Base-by-base conservation (phyloP, 2,888 invertebrate species). In the Lordiphosa fenestrarum region DNA sequence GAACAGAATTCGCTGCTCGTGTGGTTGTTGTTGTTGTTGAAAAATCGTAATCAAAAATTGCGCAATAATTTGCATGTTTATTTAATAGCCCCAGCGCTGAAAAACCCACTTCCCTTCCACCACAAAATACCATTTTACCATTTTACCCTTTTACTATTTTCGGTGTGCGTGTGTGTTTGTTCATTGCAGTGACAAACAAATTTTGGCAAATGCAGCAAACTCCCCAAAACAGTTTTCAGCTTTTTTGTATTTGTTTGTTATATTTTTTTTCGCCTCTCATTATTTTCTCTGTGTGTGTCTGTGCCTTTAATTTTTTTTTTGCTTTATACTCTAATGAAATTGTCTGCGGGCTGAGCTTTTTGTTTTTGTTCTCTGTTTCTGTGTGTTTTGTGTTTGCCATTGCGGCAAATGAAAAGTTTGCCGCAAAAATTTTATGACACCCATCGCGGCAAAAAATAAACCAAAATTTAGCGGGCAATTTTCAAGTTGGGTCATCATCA, bases 11-110 rank as follows among this genome's bases (percentile, higher is more conserved):
- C 30, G 44, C 39, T 38, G 21, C 33, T 35, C 21, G 19, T 19
- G 19, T 19, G 19, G 19, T 37, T 48, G 46, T 39, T 54, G 39
- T 30, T 57, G 47, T 44, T 57, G 83, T 57, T 76, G 73, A 84
- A 77, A 83, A 84, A 78, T 74, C 78, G 85, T 80, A 84, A 84
- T 80, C 80, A 80, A 80, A 80, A 80, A 80, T 85, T 80, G 85
- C 84, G 85, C 84, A 85, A 80, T 80, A 80, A 80, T 80, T 84
- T 80, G 84, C 80, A 80, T 80, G 80, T 80, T 80, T 85, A 85
- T 80, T 85, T 85, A 85, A 85, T 85, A 73, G 85, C 69, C 42
- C 42, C 46, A 60, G 56, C 55, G 53, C 55, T 51, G 53, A 52
- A 53, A 38, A 19, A 19, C 33, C 38, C 37, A 38, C 46, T 36